Conservation (phyloP, 2,888 invertebrate genomes). For the Tetragonula carbonaria region DNA sequence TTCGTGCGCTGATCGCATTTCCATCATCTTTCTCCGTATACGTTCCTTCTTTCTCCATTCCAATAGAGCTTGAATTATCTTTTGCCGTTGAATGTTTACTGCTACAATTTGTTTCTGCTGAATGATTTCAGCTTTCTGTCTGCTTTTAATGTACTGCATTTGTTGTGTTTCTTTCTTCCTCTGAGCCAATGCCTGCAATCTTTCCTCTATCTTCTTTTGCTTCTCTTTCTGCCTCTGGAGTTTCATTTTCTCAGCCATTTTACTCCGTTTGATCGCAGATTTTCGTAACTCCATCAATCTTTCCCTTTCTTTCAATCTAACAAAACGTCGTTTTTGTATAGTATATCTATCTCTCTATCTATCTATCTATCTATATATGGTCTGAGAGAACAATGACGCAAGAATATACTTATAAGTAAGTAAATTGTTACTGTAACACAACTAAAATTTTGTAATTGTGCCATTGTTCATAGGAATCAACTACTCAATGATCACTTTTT, state of each 20-base stretch:
- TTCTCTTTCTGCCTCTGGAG: constrained; percentile 44
- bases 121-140: constrained; percentile 32
- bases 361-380: not conserved
- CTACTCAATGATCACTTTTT: constrained; percentile 58
- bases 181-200: constrained; percentile 36
- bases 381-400: not conserved
- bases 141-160: constrained; percentile 22
- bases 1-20: constrained; percentile 54
- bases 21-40: constrained; percentile 60
- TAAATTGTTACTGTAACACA: not conserved
- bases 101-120: constrained; percentile 55
- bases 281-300: constrained; percentile 42
- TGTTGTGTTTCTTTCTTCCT: constrained; percentile 37
- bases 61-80: constrained; percentile 65
- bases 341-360: no score
- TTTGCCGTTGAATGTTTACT: constrained; percentile 56
- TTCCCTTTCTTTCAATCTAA: constrained; percentile 64
- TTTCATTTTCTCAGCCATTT: constrained; percentile 47
- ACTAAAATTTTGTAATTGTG: not conserved
- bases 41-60: constrained; percentile 71
- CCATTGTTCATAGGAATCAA: not conserved
- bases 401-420: not conserved
- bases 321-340: not conserved
- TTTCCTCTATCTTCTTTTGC: constrained; percentile 43
- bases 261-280: constrained; percentile 37